Conservation (phyloP, 2,797 vertebrate species). For the Macrochelys suwanniensis region DNA sequence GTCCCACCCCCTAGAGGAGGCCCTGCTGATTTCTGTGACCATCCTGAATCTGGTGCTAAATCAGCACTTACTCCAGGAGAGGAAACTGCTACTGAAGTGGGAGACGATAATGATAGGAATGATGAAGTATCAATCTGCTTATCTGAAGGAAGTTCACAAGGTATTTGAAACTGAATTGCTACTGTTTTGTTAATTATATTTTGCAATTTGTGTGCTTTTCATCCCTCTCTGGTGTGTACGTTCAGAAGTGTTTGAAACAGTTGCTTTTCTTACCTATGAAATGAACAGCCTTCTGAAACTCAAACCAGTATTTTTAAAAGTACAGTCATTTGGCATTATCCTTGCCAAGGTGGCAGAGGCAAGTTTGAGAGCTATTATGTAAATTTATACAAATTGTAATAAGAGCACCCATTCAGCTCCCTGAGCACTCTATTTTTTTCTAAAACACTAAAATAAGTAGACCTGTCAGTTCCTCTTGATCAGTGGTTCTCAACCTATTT, state of each 20-base stretch:
- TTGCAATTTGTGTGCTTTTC: slow-evolving; percentile 21
- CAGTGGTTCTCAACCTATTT: not conserved
- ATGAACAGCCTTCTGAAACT: not conserved
- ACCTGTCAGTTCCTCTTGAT: not conserved
- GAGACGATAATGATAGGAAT: slow-evolving; percentile 91
- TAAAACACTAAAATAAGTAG: not conserved
- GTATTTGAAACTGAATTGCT: slow-evolving; percentile 76
- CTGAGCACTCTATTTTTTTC: not conserved
- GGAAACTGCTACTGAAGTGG: slow-evolving; percentile 86
- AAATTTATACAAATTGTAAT: not conserved
- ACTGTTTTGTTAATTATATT: not conserved
- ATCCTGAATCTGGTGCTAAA: slow-evolving; percentile 85
- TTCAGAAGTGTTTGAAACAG: slow-evolving; percentile 27
- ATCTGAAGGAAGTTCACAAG: slow-evolving; percentile 92
- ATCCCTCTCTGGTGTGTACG: slow-evolving; percentile 38
- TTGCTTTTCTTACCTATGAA: not conserved
- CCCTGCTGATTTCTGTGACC: slow-evolving; percentile 91
- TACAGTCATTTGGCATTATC: not conserved
- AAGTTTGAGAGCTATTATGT: not conserved
- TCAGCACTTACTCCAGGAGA: slow-evolving; percentile 87
- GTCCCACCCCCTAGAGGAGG: slow-evolving; percentile 96
- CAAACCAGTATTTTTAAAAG: not conserved
- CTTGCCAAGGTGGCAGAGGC: not conserved
- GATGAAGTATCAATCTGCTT: slow-evolving; percentile 91
- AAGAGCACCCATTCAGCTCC: not conserved